Evolutionary conservation across 2,888 invertebrate genomes (phyloP), one percentile per base, ranked within the genome.

Genomic region (Sialis lutaria): DNA sequence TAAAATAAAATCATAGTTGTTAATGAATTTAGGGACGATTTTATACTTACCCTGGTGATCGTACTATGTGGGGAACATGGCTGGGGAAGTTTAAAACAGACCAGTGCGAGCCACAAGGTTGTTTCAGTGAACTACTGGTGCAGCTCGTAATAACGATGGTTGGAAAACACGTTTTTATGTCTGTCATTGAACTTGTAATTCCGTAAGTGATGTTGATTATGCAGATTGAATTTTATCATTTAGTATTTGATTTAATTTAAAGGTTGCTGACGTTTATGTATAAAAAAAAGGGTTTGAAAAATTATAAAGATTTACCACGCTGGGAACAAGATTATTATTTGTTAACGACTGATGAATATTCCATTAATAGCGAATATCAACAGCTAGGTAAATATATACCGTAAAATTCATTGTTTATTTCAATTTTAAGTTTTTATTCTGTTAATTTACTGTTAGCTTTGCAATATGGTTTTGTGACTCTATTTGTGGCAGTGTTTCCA

Each of bases 401-500:
- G 6, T 10, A 44, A 6, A 35, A 35, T 35, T 35, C 10, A 2
- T 35, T 4, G 4, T 22, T 22, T 22, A 22, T 22, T 22, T 22
- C 22, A 22, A 22, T 8, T 8, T 8, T 34, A 34, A 34, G 7
- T 8, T 9, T 34, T 8, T 34, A 9, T 34, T 8, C 7, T 34
- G 9, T n/a, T 35, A 42, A 31, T 35, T 35, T 35, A 40, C 47
- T 51, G 51, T 30, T 60, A 79, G 78, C 75, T 39, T 67, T 77
- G 43, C 79, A 79, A 60, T 78, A 73, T 60, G 79, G 79, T 2
- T 77, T 77, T 57, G 72, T 77, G 34, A 76, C 75, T 2, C 67
- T 79, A 46, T 79, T 80, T 58, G 75, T 77, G 13, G 73, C 75
- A 12, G 76, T 75, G 1, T 77, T 80, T 58, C 79, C 79, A 1